Base-by-base conservation (phyloP, 2,888 invertebrate genomes). In the Spisula solida region DNA sequence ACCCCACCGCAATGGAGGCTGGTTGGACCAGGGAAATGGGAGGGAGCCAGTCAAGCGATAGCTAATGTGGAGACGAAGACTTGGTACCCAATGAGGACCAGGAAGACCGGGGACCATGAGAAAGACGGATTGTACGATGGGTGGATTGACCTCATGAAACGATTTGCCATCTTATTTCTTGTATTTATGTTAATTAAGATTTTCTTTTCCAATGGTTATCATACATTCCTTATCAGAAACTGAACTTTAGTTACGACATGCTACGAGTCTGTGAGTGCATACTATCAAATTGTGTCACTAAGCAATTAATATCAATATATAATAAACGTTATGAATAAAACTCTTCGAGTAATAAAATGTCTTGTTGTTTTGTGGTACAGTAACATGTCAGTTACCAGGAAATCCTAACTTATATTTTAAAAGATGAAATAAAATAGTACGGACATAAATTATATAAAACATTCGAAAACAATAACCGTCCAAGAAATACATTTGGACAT, bases 1-100 rank as follows among this genome's bases (percentile, higher is more conserved):
- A 92, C 93, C 0, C 94, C 94, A 18, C 91, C 92, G 8, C 94
- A 94, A 70, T 94, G 93, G 93, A 86, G 94, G 25, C 82, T 94
- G 29, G 88, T 90, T 48, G 94, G 94, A 70, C 94, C 93, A 0
- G 94, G 93, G 47, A 91, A 86, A 48, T 94, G 94, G 94, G 80
- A 87, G 29, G 94, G 93, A 0, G 94, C 93, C 4, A 84, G 85
- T 34, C 29, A 90, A 2, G 93, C 94, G 14, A 93, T 94, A 6
- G 86, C 82, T 48, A 78, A 80, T 6, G 90, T 93, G 10, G 88
- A 92, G 41, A 90, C 93, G 79, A 91, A 93, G 12, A 93, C 93
- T 0, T 93, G 91, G 89, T 93, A 88, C 81, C 94, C 94, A 51
- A 91, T 94, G 92, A 83, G 92, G 78, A 92, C 93, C 2, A 81